phyloP scores from a whole-genome alignment of 2,113 vertebrate species.

The Neogobius melanostomus region DNA sequence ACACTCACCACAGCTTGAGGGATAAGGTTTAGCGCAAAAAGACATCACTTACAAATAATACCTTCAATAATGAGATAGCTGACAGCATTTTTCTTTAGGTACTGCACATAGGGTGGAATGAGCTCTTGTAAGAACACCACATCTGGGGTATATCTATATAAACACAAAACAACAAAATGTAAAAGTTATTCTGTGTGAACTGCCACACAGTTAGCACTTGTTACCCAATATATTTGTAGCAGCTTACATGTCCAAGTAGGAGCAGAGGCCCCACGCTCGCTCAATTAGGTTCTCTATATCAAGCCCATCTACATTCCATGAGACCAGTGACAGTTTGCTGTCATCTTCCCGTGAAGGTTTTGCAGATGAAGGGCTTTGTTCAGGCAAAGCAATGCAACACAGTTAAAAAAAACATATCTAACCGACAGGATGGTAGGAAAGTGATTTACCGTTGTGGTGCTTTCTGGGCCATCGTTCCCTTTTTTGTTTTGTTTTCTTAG shows the following conservation, averaged over 20 bases:
- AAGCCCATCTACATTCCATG: conserved; percentile 95
- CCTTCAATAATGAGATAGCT: conserved; percentile 89
- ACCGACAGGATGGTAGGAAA: not conserved
- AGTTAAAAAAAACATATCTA: not conserved
- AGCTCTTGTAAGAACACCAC: conserved; percentile 95
- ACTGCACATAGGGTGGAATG: conserved; percentile 78
- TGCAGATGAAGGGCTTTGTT: conserved; percentile 69
- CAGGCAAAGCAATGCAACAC: conserved; percentile 84
- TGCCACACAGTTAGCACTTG: not conserved
- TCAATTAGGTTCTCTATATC: conserved; percentile 81
- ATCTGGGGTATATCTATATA: conserved; percentile 88
- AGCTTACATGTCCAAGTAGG: conserved; percentile 85
- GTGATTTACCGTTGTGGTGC: conserved; percentile 36
- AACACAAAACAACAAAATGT: conserved; percentile 11
- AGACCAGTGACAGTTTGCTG: conserved; percentile 81
- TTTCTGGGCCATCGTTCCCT: conserved; percentile 37
- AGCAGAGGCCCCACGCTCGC: conserved; percentile 85
- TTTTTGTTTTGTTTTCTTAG: conserved; percentile 39
- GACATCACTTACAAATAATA: conserved; percentile 13
- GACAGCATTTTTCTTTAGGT: conserved; percentile 84
- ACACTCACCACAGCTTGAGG: too few species aligned
- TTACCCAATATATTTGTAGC: not conserved
- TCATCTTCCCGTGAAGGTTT: conserved; percentile 64
- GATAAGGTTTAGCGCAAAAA: not conserved
- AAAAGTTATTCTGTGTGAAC: not conserved